Base-by-base conservation (phyloP, 2,888 invertebrate genomes). In the Hydroisotoma schaefferi region DNA sequence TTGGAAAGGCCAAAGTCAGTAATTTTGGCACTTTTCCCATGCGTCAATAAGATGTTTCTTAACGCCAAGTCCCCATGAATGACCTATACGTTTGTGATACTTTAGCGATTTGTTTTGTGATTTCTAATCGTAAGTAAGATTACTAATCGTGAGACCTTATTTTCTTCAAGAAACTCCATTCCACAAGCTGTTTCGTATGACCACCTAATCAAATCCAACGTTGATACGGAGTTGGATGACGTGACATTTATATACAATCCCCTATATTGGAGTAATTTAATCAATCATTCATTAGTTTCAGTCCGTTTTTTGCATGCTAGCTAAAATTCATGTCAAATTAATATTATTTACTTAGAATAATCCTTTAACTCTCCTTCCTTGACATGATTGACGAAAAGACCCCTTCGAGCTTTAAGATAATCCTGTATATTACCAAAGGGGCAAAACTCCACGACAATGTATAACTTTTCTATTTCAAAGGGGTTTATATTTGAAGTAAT, bases 401-500 rank as follows among this genome's bases (percentile, higher is more conserved):
- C 67, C 20, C 67, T 20, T 37, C 62, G 28, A 15, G 64, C 59
- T 43, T 64, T 67, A 2, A 67, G 38, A 56, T 57, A 67, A n/a
- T 67, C 62, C 29, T 62, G 57, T 5, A 67, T 51, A 51, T 60
- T 62, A 10, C 67, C 67, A 28, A 29, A 64, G 1, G 67, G 67
- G n/a, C 67, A 67, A 20, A 67, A 64, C 28, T 67, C 67, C 27
- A 67, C 64, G 26, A 67, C 64, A 27, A 67, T 55, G 33, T 57
- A 67, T n/a, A 67, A 43, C n/a, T 59, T 61, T 43, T 64, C 66
- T 67, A 26, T 15, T 18, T 25, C 12, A 48, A 10, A 22, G n/a
- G n/a, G n/a, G n/a, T n/a, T n/a, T n/a, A n/a, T n/a, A n/a, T 33
- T 33, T 33, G 37, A 33, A 33, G 37, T 33, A 33, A 33, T 33